A percentile compares a stretch with the other conserved stretches of the same genome.
Evolutionary conservation across 2,797 vertebrate species (phyloP).

Genomic region (Sarcophilus harrisii): DNA sequence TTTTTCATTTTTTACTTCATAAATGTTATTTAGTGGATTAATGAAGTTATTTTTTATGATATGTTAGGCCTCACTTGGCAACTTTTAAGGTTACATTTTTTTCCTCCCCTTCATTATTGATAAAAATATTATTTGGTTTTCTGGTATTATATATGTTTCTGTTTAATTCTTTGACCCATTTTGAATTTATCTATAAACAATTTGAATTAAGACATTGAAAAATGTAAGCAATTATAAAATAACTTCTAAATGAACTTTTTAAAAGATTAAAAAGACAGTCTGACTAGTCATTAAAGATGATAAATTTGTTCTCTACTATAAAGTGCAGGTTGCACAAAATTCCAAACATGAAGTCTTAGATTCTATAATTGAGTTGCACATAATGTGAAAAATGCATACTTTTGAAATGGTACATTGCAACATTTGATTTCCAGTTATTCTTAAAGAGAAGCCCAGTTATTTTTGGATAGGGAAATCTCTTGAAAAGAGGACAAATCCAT

Average conservation of each 20-base stretch:
- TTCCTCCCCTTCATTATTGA: background rate
- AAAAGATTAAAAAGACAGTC: background rate
- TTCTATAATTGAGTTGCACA: background rate
- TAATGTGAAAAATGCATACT: background rate
- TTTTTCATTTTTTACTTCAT: slow-evolving; percentile 43
- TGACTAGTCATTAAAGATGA: slow-evolving; percentile 48
- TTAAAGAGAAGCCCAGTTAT: background rate
- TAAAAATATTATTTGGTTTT: background rate
- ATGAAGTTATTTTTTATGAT: slow-evolving; percentile 32
- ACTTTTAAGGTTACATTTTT: no score
- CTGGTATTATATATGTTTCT: background rate
- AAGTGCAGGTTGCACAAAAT: slow-evolving; percentile 70
- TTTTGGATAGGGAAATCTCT: background rate
- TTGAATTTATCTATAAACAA: background rate
- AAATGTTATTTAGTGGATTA: slow-evolving; percentile 42
- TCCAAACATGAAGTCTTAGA: slow-evolving; percentile 38
- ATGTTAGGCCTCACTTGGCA: background rate
- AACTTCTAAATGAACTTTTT: slow-evolving; percentile 47
- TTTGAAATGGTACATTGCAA: background rate
- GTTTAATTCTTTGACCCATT: background rate
- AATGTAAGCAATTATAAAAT: slow-evolving; percentile 73
- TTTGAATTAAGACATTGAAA: slow-evolving; percentile 73
- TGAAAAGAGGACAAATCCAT: slow-evolving; percentile 17
- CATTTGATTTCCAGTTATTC: background rate
- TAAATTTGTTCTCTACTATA: slow-evolving; percentile 31